A percentile compares a stretch with the other conserved stretches of the same genome.
Conservation (phyloP, 2,113 vertebrate genomes). For the Spheniscus mendiculus region DNA sequence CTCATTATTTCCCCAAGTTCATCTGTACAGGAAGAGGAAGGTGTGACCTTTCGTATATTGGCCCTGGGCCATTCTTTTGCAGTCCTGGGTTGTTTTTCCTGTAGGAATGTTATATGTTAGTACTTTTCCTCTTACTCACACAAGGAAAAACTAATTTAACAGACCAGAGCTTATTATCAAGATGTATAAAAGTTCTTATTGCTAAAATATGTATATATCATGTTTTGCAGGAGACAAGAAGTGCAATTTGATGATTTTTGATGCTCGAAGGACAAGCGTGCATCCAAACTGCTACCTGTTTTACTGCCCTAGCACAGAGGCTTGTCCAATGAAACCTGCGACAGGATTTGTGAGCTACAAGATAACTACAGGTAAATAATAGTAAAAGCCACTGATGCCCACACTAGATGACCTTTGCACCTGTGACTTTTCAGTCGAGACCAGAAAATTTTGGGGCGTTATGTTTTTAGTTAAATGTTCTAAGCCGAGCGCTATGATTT, state of each 20-base stretch:
- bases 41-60: not conserved
- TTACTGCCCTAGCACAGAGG: constrained; percentile 70
- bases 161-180: not conserved
- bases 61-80: not conserved
- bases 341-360: constrained; percentile 66
- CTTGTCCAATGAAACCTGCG: constrained; percentile 66
- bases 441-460: not conserved
- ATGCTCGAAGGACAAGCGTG: constrained; percentile 20
- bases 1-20: not conserved
- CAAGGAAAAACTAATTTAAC: not conserved
- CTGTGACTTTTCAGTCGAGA: not conserved
- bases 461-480: not conserved
- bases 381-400: not conserved
- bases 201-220: not conserved
- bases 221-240: constrained; percentile 67
- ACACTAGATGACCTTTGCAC: not conserved
- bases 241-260: constrained; percentile 76
- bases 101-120: not conserved
- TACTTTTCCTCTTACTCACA: not conserved
- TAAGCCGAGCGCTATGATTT: not conserved
- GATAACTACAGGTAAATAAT: constrained; percentile 67
- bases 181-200: not conserved
- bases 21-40: constrained; percentile 35
- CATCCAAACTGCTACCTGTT: constrained; percentile 80
- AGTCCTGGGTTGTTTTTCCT: not conserved